Base-by-base conservation (phyloP, 1,140 invertebrate genomes). In the Neodiprion fabricii region DNA sequence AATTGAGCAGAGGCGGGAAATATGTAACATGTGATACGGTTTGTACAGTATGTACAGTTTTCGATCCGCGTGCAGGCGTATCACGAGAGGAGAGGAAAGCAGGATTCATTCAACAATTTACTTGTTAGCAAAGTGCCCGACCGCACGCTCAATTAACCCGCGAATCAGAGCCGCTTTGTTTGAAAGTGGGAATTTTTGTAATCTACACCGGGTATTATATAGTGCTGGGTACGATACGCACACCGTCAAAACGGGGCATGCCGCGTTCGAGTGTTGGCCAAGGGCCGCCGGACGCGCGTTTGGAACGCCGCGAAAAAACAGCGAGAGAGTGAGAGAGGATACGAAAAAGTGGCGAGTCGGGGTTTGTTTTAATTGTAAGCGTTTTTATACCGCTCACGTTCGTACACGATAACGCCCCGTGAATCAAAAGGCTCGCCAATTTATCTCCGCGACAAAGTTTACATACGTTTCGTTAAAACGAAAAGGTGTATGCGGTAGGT, bases 131-230 rank as follows among this genome's bases (percentile, higher is more conserved):
- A 81, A 81, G 78, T 79, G 81, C 77, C 75, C 53, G 53, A 61
- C 5, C 53, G 53, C 79, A 81, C 82, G 84, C 83, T 86, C 85
- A 86, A 87, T 87, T 86, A 85, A 83, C 80, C 80, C 73, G 79
- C 79, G 67, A 69, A 69, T 69, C 67, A 47, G 67, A 66, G 74
- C 75, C 70, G 75, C 81, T 82, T 83, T 82, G 80, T 83, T 77
- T 78, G 76, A 70, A 76, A 78, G 75, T 71, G 77, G 76, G 76
- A 79, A 81, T 82, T 82, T 82, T 79, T 83, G 78, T 80, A 83
- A 84, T 84, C 81, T 76, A 76, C 79, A 74, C 78, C 71, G 48
- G n/a, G 47, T 21, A 69, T 69, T 40, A 21, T 69, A 28, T 40
- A 69, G 17, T 28, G 23, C 67, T 4, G 67, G 23, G 4, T 9